These are phyloP conservation scores for Nasonia giraulti DNA, from an alignment of 1,140 invertebrate genomes.

Conservation along the genomic window DNA sequence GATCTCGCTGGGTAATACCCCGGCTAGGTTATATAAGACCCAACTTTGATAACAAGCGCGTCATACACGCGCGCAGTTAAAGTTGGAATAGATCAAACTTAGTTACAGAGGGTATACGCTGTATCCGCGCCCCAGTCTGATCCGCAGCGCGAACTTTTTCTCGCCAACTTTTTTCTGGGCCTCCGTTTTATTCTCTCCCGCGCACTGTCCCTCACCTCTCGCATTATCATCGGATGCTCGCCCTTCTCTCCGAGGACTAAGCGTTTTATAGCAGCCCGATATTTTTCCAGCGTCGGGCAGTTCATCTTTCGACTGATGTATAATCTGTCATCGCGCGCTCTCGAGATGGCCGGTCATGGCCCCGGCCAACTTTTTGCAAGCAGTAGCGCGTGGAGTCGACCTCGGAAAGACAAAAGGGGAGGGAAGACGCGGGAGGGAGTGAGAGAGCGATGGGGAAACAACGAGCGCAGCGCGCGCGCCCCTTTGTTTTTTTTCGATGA, in stretches of 20 bases:
- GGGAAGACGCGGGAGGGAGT: not conserved
- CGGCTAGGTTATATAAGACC: not conserved
- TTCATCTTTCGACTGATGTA: not conserved
- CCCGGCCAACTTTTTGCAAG: not conserved
- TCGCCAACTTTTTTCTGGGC: not conserved
- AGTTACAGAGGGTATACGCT: not conserved
- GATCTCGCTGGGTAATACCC: not conserved
- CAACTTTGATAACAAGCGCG: constrained; percentile 13
- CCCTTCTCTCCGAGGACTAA: not conserved
- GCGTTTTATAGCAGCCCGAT: not conserved
- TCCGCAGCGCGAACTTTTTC: not conserved
- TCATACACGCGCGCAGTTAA: constrained; percentile 10
- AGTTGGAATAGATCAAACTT: constrained; percentile 31
- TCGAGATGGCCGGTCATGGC: not conserved
- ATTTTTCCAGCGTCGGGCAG: not conserved
- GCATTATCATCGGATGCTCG: not conserved
- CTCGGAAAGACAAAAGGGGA: not conserved
- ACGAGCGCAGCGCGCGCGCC: too few species aligned
- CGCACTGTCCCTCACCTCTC: not conserved
- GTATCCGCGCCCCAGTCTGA: not conserved
- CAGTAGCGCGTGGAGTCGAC: too few species aligned
- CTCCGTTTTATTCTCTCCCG: not conserved
- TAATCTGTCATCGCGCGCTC: constrained; percentile 16
- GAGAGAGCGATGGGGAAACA: not conserved
- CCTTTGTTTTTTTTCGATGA: not conserved